These are phyloP conservation scores for Coilia nasus DNA, from an alignment of 2,797 vertebrate genomes.

Conservation along the genomic window DNA sequence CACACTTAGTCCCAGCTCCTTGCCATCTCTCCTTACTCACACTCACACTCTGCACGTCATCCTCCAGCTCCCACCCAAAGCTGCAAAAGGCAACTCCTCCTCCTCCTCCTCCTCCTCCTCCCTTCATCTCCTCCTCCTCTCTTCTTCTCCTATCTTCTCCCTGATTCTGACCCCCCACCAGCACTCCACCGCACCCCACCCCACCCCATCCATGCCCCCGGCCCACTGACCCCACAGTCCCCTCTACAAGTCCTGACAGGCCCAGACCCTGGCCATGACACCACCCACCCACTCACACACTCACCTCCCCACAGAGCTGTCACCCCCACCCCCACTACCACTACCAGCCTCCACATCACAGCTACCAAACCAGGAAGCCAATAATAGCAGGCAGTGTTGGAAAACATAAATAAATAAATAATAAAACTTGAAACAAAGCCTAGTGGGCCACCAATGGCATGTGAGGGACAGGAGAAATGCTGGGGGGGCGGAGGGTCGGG, in stretches of 20 bases:
- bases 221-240: not conserved
- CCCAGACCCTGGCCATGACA: slow-evolving; percentile 58
- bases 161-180: not conserved
- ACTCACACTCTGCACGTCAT: slow-evolving; percentile 10
- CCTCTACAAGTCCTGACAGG: slow-evolving; percentile 58
- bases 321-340: not conserved
- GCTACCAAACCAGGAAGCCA: slow-evolving; percentile 33
- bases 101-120: not conserved
- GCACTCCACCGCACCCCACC: slow-evolving; percentile 17
- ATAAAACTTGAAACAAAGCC: slow-evolving; percentile 49
- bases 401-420: slow-evolving; percentile 3
- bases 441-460: slow-evolving; percentile 53
- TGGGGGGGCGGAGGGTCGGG: not conserved
- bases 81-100: not conserved
- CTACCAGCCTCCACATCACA: not conserved
- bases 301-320: not conserved
- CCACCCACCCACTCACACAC: not conserved
- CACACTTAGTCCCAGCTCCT: not conserved
- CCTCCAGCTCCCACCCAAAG: not conserved
- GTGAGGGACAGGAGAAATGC: slow-evolving; percentile 51
- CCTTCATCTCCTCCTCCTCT: not conserved
- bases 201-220: not conserved
- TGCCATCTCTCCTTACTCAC: not conserved
- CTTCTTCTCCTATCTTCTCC: not conserved
- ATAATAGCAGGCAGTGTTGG: slow-evolving; percentile 62